A percentile compares a stretch with the other conserved stretches of the same genome.
These are phyloP conservation scores for Anagrus nilaparvatae DNA, from an alignment of 1,140 invertebrate genomes.

Conservation along the genomic window DNA sequence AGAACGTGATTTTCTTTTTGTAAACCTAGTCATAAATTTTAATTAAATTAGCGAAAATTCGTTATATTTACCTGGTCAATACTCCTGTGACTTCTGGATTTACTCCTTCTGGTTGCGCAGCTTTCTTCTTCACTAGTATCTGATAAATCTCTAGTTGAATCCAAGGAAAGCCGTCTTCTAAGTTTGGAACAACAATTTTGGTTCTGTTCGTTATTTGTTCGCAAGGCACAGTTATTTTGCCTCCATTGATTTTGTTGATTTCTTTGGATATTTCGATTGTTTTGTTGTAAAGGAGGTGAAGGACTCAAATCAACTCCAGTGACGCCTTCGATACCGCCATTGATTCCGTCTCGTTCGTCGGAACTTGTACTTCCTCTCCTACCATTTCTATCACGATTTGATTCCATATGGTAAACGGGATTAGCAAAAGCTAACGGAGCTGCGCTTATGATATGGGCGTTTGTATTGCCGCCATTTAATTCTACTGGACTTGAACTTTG, in stretches of 20 bases:
- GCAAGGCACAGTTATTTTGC: slow-evolving; percentile 26
- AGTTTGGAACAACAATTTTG: slow-evolving; percentile 33
- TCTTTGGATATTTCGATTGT: slow-evolving; percentile 42
- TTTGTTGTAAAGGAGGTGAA: slow-evolving; percentile 33
- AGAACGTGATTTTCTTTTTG: no score
- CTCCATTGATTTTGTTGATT: slow-evolving; percentile 40
- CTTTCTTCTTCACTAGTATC: slow-evolving; percentile 54
- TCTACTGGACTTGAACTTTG: slow-evolving; percentile 85
- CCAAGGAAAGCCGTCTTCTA: slow-evolving; percentile 55
- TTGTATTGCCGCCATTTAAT: slow-evolving; percentile 43
- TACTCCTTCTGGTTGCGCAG: slow-evolving; percentile 38
- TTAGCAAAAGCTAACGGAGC: slow-evolving; percentile 77
- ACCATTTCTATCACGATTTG: slow-evolving; percentile 28
- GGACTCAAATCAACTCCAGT: slow-evolving; percentile 38
- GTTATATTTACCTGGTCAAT: slow-evolving; percentile 48
- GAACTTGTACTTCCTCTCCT: slow-evolving; percentile 43
- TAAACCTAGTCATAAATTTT: no score
- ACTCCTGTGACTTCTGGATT: slow-evolving; percentile 49
- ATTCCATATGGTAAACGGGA: slow-evolving; percentile 69
- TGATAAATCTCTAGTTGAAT: slow-evolving; percentile 57
- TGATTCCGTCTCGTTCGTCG: slow-evolving; percentile 34
- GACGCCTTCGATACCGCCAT: slow-evolving; percentile 33
- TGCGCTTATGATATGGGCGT: slow-evolving; percentile 42
- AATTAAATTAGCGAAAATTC: background rate
- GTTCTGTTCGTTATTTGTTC: slow-evolving; percentile 30